These are phyloP conservation scores for Eriosoma lanigerum DNA, from an alignment of 1,140 invertebrate species.

Conservation along the genomic window DNA sequence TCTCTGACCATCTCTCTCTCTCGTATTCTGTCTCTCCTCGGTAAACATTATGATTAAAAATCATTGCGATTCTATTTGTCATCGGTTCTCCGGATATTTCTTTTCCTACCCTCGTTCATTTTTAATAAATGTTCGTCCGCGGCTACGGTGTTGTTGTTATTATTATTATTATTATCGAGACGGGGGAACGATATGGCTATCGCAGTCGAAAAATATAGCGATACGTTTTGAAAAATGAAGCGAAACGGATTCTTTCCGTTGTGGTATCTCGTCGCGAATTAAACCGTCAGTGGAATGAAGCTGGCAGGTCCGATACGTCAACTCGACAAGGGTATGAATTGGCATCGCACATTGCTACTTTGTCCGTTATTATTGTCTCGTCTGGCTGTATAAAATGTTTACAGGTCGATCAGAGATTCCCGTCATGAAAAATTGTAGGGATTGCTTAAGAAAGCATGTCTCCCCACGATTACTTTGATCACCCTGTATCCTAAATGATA, in stretches of 20 bases:
- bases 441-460: too few species aligned
- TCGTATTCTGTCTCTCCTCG: background rate
- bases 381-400: too few species aligned
- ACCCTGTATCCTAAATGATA: too few species aligned
- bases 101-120: conserved; percentile 8
- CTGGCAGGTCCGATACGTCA: too few species aligned
- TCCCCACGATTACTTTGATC: too few species aligned
- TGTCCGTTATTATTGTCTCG: too few species aligned
- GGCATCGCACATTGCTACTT: too few species aligned
- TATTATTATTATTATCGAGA: background rate
- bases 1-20: background rate
- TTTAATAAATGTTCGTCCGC: conserved; percentile 35
- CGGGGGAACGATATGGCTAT: too few species aligned
- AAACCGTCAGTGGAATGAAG: background rate
- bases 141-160: background rate
- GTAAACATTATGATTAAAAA: conserved; percentile 50
- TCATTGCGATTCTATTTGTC: conserved; percentile 51
- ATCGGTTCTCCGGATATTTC: conserved; percentile 48
- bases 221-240: conserved; percentile 33
- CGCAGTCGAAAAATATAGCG: background rate
- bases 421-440: too few species aligned
- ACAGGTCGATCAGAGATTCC: too few species aligned
- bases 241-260: conserved; percentile 5
- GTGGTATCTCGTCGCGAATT: background rate
- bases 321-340: too few species aligned